Evolutionary conservation across 35 echinoderm and acorn worm genomes (phyloP), one percentile per base, ranked within the genome.

Genomic region (Lytechinus variegatus): DNA sequence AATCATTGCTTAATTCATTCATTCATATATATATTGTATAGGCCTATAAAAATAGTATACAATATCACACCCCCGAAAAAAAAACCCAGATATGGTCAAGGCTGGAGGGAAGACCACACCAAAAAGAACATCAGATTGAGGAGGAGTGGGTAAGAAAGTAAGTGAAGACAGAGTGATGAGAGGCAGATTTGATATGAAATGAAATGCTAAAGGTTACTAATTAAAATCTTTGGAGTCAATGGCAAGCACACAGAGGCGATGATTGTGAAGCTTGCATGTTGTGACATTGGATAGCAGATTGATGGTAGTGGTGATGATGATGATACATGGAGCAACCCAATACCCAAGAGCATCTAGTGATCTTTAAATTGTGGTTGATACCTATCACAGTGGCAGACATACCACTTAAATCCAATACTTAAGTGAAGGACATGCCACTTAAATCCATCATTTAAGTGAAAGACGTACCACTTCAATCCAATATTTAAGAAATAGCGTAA

Each of bases 131-230:
- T 44, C 19, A 79, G 19, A n/a, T 9, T 14, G 87, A 51, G 87
- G 87, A n/a, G 87, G 87, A n/a, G 33, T 28, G 27, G n/a, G 52
- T 27, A 52, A 24, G 19, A 79, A 79, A 79, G 66, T 7, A 79
- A 79, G 27, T 52, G 14, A 90, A 90, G 88, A 54, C 29, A 90
- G 88, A 52, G 88, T 54, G 52, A 90, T 90, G 88, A 90, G 88
- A 90, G 88, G 2, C 52, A 90, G 52, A 52, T 90, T 52, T 90
- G 88, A 90, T 44, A 14, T 44, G 88, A 90, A 90, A 52, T 54
- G 88, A 90, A 90, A 90, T 90, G 88, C 88, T 90, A 90, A 90
- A 90, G 88, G 88, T 90, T 90, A 54, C 27, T 90, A 90, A 90
- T 90, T 90, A 52, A 54, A 88, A 90, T 51, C 29, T 44, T 33